Evolutionary conservation across 2,113 vertebrate genomes (phyloP), one percentile per base, ranked within the genome.

Genomic region (Notarius lentiginosus): DNA sequence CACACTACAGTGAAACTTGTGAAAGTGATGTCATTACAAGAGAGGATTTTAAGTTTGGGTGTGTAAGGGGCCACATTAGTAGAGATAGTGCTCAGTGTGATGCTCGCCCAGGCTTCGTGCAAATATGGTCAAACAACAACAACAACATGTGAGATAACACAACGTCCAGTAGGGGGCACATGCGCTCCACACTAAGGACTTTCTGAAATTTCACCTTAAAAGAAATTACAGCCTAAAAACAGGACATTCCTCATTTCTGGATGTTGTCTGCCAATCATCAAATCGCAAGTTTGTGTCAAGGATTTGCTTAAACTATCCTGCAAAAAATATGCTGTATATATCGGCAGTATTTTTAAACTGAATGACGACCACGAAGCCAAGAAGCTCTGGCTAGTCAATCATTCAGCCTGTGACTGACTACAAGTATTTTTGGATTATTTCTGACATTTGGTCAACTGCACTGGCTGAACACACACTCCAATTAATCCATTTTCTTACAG

Each of bases 91-190:
- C 22, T 73, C 1, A 49, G 1, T 22, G 18, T 20, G 70, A 73
- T 73, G 70, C 18, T 22, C 3, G 8, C 9, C 22, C 1, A 47
- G 17, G 41, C 41, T 15, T 34, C 17, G 15, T 24, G 0, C 41
- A 20, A 14, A 18, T 30, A 20, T 10, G 41, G 9, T 85, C n/a
- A 65, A 53, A 55, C 34, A 53, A 63, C 22, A 55, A 1, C 34
- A 41, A 41, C 41, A 7, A 53, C 51, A 53, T 68, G 15, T 18
- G n/a, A 10, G 17, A 14, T 61, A 15, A 70, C 22, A n/a, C 58
- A 85, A 83, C 68, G 49, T 68, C 88, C 88, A 89, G 75, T 51
- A 88, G 83, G 61, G 86, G 81, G 84, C 30, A 84, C 53, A 55
- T 65, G 79, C 51, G 63, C 34, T n/a, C 70, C 75, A 41, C 53